phyloP scores from a whole-genome alignment of 2,113 vertebrate genomes.

The Chloroceryle aenea region DNA sequence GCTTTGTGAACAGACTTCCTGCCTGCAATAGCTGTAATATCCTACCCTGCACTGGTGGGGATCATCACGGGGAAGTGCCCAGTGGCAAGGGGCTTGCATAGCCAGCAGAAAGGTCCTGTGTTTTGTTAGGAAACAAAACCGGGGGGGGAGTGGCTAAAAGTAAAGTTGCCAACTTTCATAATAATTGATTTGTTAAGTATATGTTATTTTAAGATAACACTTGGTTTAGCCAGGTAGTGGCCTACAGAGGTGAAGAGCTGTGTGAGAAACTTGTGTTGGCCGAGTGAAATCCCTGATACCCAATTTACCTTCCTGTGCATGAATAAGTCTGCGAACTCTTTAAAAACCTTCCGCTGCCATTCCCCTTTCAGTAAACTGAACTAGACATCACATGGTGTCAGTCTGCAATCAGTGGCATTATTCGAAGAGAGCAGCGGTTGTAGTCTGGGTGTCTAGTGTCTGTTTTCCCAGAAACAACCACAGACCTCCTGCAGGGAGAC shows the following conservation, averaged over 20 bases:
- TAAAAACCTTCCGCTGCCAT: neutral
- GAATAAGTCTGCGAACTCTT: neutral
- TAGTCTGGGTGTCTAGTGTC: neutral
- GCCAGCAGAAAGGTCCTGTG: neutral
- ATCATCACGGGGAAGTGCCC: neutral
- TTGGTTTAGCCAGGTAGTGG: neutral
- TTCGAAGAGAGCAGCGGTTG: rapidly evolving
- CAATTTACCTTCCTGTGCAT: neutral
- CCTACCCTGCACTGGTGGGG: neutral
- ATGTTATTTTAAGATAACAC: neutral
- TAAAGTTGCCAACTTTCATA: neutral
- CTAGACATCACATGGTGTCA: neutral
- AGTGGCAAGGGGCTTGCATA: neutral
- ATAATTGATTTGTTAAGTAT: neutral
- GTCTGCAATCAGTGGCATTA: neutral
- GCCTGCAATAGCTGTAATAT: neutral
- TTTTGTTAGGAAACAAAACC: neutral
- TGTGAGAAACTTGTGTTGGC: neutral
- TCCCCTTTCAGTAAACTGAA: neutral
- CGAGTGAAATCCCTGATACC: neutral
- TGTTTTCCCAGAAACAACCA: constrained; percentile 9
- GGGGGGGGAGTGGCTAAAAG: neutral
- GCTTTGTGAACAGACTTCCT: neutral
- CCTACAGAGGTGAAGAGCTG: neutral
- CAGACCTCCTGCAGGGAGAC: neutral